phyloP scores from a whole-genome alignment of 2,113 vertebrate genomes.

The Spea bombifrons region DNA sequence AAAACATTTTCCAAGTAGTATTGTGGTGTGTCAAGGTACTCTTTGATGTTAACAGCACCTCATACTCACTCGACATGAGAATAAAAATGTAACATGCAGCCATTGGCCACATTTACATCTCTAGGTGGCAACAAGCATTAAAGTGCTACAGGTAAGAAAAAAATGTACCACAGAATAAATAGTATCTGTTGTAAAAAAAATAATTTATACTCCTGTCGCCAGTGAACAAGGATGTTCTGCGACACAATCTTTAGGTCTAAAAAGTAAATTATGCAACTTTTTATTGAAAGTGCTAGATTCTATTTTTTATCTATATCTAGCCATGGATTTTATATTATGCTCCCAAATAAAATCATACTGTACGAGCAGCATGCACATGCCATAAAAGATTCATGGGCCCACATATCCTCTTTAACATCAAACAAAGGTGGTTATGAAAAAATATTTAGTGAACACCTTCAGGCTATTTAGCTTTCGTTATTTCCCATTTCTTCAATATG shows the following conservation, averaged over 20 bases:
- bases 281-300: constrained; percentile 1
- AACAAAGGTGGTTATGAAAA: constrained; percentile 33
- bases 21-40: no score
- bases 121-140: no score
- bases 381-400: constrained; percentile 23
- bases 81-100: no score
- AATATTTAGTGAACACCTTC: constrained; percentile 34
- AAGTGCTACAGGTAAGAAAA: no score
- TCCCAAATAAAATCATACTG: constrained; percentile 20
- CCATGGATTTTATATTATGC: constrained; percentile 17
- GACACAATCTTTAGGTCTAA: neutral
- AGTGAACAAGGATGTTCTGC: neutral
- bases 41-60: no score
- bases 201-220: neutral
- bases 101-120: no score
- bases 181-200: no score
- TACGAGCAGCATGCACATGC: neutral
- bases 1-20: no score
- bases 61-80: no score
- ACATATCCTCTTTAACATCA: constrained; percentile 37
- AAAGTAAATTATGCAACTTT: constrained; percentile 3
- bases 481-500: constrained; percentile 11
- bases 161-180: no score
- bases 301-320: constrained; percentile 18
- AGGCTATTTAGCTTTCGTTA: constrained; percentile 17